Evolutionary conservation across 2,113 vertebrate species (phyloP).

Genomic region (Ictalurus furcatus): DNA sequence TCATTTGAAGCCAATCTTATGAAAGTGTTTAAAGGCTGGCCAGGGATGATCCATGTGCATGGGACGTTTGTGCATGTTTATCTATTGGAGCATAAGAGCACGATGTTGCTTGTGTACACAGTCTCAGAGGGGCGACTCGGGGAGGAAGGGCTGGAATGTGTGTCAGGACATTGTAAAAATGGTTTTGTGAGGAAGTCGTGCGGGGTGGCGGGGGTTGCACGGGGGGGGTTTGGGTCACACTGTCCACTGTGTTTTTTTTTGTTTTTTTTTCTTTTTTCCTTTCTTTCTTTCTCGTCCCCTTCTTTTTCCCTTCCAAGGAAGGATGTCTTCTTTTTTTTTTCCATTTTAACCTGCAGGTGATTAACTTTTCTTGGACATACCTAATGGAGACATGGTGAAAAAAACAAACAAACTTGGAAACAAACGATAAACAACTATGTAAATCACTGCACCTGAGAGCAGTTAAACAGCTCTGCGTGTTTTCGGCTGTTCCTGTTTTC

Average conservation of each 20-base stretch:
- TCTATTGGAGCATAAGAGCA: background rate
- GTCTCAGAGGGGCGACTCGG: slow-evolving; percentile 32
- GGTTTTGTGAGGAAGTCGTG: slow-evolving; percentile 59
- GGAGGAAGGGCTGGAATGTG: slow-evolving; percentile 44
- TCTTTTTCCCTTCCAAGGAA: slow-evolving; percentile 40
- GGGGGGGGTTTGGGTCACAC: slow-evolving; percentile 45
- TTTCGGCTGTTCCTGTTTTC: slow-evolving; percentile 61
- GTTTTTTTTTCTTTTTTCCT: background rate
- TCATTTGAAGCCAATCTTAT: background rate
- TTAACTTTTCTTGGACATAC: slow-evolving; percentile 68
- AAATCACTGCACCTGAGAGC: slow-evolving; percentile 72
- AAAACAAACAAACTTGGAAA: slow-evolving; percentile 60
- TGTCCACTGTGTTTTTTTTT: slow-evolving; percentile 44
- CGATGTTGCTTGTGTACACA: background rate
- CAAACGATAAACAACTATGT: slow-evolving; percentile 66
- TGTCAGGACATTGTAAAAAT: slow-evolving; percentile 64
- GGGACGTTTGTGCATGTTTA: background rate
- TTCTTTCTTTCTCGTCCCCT: slow-evolving; percentile 34
- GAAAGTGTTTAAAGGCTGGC: background rate
- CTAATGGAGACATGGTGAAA: slow-evolving; percentile 54
- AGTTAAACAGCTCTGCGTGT: slow-evolving; percentile 57
- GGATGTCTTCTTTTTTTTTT: slow-evolving; percentile 49
- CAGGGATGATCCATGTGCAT: background rate
- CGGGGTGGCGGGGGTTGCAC: slow-evolving; percentile 55
- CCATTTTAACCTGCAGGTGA: slow-evolving; percentile 62